phyloP scores from a whole-genome alignment of 2,113 vertebrate genomes.

The Colinus virginianus region DNA sequence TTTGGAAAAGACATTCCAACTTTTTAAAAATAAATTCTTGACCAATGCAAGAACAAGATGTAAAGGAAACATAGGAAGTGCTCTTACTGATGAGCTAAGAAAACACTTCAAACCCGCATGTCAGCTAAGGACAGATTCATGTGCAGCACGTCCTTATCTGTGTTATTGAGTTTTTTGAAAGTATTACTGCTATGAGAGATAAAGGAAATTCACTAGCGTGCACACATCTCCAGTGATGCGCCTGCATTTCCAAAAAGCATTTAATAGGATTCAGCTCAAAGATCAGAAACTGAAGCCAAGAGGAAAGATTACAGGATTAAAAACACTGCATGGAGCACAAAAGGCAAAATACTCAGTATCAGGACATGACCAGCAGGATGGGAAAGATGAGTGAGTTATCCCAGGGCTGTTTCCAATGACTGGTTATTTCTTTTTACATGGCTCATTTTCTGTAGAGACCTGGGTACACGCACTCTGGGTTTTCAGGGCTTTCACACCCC shows the following conservation, averaged over 20 bases:
- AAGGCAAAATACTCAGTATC: background rate
- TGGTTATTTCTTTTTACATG: background rate
- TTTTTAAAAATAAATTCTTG: conserved; percentile 21
- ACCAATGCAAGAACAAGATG: background rate
- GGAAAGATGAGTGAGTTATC: background rate
- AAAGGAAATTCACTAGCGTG: conserved; percentile 20
- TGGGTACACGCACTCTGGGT: background rate
- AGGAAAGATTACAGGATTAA: conserved; percentile 35
- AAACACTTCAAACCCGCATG: conserved; percentile 34
- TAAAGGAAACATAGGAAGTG: conserved; percentile 25
- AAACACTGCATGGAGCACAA: background rate
- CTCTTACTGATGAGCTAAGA: conserved; percentile 1
- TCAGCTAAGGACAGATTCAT: conserved; percentile 66
- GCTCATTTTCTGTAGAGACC: background rate
- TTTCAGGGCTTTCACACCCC: background rate
- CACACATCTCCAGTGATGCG: background rate
- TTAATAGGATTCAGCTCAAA: conserved; percentile 22
- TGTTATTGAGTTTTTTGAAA: background rate
- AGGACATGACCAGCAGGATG: background rate
- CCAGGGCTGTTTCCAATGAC: background rate
- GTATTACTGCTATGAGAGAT: conserved; percentile 8
- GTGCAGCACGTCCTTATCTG: conserved; percentile 28
- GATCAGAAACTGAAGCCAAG: conserved; percentile 20
- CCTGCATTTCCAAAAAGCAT: conserved; percentile 4
- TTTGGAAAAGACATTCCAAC: conserved; percentile 35